phyloP scores from a whole-genome alignment of 1,140 invertebrate species.

The Holcopasites calliopsidis region DNA sequence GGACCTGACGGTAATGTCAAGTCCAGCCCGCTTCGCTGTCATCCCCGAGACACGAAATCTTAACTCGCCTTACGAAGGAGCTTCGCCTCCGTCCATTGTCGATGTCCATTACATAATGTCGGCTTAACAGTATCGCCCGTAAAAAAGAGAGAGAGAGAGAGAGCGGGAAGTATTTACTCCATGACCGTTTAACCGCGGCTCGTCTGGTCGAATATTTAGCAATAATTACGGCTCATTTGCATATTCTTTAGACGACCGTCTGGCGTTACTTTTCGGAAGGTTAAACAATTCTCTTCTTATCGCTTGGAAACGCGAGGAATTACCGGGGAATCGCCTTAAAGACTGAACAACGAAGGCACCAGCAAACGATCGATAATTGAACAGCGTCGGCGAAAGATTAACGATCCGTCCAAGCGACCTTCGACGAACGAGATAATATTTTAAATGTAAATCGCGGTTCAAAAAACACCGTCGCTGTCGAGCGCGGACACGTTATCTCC shows the following conservation, averaged over 20 bases:
- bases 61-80: slow-evolving; percentile 16
- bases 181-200: too few species aligned
- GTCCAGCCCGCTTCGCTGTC: slow-evolving; percentile 7
- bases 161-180: too few species aligned
- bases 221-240: too few species aligned
- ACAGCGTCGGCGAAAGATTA: not conserved
- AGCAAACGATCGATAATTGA: not conserved
- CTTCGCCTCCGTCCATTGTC: slow-evolving; percentile 26
- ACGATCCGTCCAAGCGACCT: not conserved
- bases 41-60: slow-evolving; percentile 25
- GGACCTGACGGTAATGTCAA: slow-evolving; percentile 21
- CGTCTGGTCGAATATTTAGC: too few species aligned
- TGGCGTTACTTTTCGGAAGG: too few species aligned
- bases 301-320: too few species aligned
- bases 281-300: not conserved
- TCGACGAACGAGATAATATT: not conserved
- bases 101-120: slow-evolving; percentile 33
- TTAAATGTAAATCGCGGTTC: not conserved
- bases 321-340: too few species aligned
- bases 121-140: not conserved
- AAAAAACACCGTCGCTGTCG: not conserved
- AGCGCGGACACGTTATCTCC: not conserved
- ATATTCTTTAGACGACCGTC: too few species aligned
- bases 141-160: not conserved
- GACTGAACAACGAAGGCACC: too few species aligned